A percentile compares a stretch with the other conserved stretches of the same genome.
These are phyloP conservation scores for Ophion slaviceki DNA, from an alignment of 2,888 invertebrate species.

Conservation along the genomic window DNA sequence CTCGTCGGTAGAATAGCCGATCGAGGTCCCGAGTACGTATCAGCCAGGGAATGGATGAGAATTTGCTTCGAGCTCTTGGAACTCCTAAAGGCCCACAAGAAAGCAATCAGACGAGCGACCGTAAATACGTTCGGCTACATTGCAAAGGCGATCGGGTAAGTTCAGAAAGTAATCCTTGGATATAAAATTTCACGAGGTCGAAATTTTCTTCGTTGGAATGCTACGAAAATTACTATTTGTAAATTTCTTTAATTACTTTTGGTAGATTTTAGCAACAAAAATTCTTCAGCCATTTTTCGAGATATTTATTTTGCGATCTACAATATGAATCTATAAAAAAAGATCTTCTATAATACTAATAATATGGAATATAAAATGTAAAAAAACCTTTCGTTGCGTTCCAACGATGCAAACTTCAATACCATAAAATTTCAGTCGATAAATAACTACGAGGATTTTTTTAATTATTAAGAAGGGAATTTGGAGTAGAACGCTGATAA, in stretches of 20 bases:
- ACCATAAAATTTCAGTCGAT: background rate
- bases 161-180: conserved; percentile 48
- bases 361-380: too few species aligned
- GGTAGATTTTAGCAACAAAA: too few species aligned
- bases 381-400: too few species aligned
- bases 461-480: too few species aligned
- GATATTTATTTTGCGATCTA: too few species aligned
- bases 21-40: conserved; percentile 99
- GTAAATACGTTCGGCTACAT: conserved; percentile 99
- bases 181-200: background rate
- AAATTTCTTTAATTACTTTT: background rate
- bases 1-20: conserved; percentile 99
- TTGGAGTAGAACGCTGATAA: too few species aligned
- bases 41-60: conserved; percentile 99
- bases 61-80: conserved; percentile 99
- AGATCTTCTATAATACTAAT: too few species aligned
- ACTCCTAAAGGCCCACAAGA: conserved; percentile 99
- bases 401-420: too few species aligned
- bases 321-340: too few species aligned
- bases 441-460: too few species aligned
- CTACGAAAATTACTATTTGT: too few species aligned
- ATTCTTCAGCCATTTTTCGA: too few species aligned
- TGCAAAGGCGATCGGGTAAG: conserved; percentile 97
- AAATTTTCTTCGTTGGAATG: background rate
- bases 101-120: conserved; percentile 98